A percentile compares a stretch with the other conserved stretches of the same genome.
Evolutionary conservation across 2,888 invertebrate species (phyloP).

Genomic region (Drosophila niveifrons): DNA sequence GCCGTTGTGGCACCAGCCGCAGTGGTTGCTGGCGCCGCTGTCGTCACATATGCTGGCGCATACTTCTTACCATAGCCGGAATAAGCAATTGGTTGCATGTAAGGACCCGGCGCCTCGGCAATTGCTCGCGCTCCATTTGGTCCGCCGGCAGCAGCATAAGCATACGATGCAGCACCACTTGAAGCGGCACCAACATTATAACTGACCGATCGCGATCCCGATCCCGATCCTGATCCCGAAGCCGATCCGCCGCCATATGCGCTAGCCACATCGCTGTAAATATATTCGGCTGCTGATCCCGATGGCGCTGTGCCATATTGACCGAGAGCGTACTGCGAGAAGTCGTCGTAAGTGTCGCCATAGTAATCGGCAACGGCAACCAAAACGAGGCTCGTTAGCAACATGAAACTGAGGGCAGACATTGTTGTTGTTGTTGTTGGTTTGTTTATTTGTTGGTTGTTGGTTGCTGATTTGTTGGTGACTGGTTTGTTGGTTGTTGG

Average conservation of each 20-base stretch:
- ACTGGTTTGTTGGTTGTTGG: too few relatives aligned
- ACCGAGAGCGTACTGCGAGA: neutral
- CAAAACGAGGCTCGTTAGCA: slow-evolving; percentile 40
- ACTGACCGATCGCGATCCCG: neutral
- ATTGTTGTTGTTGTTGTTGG: slow-evolving; percentile 10
- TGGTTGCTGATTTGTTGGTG: too few relatives aligned
- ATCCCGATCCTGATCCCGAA: too few relatives aligned
- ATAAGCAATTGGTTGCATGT: neutral
- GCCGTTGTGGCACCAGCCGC: neutral
- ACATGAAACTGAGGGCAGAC: slow-evolving; percentile 30
- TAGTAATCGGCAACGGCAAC: slow-evolving; percentile 41
- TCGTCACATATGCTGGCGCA: neutral
- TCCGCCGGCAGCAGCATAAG: slow-evolving; percentile 37
- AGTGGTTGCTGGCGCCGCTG: neutral
- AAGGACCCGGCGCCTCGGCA: slow-evolving; percentile 28
- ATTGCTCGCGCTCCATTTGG: slow-evolving; percentile 20
- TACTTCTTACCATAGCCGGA: neutral
- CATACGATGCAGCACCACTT: slow-evolving; percentile 22
- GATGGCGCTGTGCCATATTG: slow-evolving; percentile 1
- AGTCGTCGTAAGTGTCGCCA: slow-evolving; percentile 34
- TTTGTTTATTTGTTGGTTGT: too few relatives aligned
- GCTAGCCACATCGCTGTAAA: neutral
- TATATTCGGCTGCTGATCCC: slow-evolving; percentile 15
- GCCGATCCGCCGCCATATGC: too few relatives aligned
- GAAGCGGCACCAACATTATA: neutral